Conservation (phyloP, 2,888 invertebrate genomes). For the Amphipyra berbera region DNA sequence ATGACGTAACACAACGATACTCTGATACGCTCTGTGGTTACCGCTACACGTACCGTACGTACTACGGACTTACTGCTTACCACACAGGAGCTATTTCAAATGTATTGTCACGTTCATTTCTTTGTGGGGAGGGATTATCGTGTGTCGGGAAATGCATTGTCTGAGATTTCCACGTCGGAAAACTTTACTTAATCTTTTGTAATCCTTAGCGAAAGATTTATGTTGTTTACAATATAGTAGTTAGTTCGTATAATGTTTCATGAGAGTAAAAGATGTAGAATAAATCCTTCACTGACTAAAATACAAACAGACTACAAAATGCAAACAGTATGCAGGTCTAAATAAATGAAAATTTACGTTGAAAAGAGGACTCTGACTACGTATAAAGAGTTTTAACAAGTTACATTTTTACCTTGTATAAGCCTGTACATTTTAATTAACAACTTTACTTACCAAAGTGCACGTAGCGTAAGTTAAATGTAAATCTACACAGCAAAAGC, state of each 20-base stretch:
- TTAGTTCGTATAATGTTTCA: too few species aligned
- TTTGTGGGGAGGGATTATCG: slow-evolving; percentile 47
- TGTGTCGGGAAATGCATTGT: slow-evolving; percentile 34
- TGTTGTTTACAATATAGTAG: neutral
- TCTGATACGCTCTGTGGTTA: slow-evolving; percentile 44
- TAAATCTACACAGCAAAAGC: slow-evolving; percentile 49
- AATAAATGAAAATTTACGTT: neutral
- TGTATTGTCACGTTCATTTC: slow-evolving; percentile 53
- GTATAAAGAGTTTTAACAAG: neutral
- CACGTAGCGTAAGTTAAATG: slow-evolving; percentile 25
- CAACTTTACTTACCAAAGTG: slow-evolving; percentile 31
- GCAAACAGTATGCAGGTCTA: too few species aligned
- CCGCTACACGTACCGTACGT: slow-evolving; percentile 48
- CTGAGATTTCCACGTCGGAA: slow-evolving; percentile 13
- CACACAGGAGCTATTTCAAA: slow-evolving; percentile 37
- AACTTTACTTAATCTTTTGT: slow-evolving; percentile 32
- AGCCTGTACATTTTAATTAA: slow-evolving; percentile 46
- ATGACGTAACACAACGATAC: slow-evolving; percentile 42
- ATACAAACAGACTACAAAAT: too few species aligned
- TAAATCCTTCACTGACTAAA: neutral
- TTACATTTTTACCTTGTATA: slow-evolving; percentile 10
- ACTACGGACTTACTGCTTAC: slow-evolving; percentile 6
- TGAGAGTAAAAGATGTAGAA: too few species aligned
- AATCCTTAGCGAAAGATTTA: slow-evolving; percentile 30
- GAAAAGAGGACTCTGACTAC: neutral